Evolutionary conservation across 2,113 vertebrate species (phyloP), one percentile per base, ranked within the genome.

Genomic region (Cyphomyrus plagiostoma): DNA sequence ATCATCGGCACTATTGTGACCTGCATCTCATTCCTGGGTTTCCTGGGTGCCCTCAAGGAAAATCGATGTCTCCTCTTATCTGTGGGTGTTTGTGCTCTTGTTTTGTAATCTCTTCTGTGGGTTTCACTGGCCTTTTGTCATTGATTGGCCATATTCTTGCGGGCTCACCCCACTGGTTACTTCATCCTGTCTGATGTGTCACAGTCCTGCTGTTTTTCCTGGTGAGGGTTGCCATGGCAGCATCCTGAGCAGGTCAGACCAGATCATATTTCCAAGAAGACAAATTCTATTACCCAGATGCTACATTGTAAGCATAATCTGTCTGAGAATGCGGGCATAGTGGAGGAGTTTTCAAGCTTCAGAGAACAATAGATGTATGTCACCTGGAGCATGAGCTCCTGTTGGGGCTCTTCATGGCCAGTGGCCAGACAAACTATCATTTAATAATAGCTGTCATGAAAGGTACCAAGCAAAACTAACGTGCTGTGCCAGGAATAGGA

Each of bases 51-150:
- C 6, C 96, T 98, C 86, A 97, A 96, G 88, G 97, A 98, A 89
- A 98, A 98, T 93, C 97, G 97, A 88, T 98, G 97, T 45, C 94
- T 98, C 26, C 96, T 98, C 46, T 93, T 98, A 91, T 96, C 95
- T 90, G 97, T 98, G 92, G 89, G 91, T 93, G 46, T 35, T 30
- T 39, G 11, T 5, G n/a, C 21, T 30, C 13, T 52, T 52, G 30
- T 35, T 17, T n/a, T 3, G 23, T 35, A 23, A 30, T 42, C 23
- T 88, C 62, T 48, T 50, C 66, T 80, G 35, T 42, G 74, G 35
- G 30, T 80, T 39, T 80, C 30, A 39, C 35, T 80, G 74, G 35
- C 74, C 74, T 42, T 80, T 35, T 80, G n/a, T 70, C n/a, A 11
- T 30, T 70, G n/a, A 70, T 42, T 19, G 10, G 35, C 35, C 15